Evolutionary conservation across 2,888 invertebrate genomes (phyloP), one percentile per base, ranked within the genome.

Genomic region (Andrena minutula): DNA sequence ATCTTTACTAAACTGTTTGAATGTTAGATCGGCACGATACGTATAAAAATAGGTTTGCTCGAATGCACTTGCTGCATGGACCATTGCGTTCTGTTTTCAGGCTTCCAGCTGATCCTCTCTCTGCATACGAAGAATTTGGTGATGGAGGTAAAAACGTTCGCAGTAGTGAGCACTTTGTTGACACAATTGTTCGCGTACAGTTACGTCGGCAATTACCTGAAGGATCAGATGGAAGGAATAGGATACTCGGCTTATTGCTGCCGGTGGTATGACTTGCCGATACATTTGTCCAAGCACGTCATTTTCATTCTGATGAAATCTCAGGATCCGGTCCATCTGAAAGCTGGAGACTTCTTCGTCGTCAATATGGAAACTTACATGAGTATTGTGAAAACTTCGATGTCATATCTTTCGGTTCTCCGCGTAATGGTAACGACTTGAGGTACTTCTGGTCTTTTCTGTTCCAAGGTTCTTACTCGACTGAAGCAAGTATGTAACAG

Each of bases 191-290:
- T 70, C 6, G 56, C 28, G 2, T 77, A 78, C 20, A 70, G 79
- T 30, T 79, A 78, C 20, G 49, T 78, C 8, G 70, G 79, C 10
- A 63, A 79, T 26, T 69, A 79, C 23, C 26, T 79, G 26, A 78
- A 47, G n/a, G 10, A 20, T 49, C 69, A 60, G 51, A 65, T 70
- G 58, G 64, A 78, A 23, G 8, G n/a, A 0, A 26, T 79, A 35
- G 70, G 64, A 6, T 16, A 70, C 23, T 49, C 70, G 8, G 5
- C 49, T n/a, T 32, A 32, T 2, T 32, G 32, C 32, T 32, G 32
- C 32, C 32, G 32, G 7, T 32, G 32, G 32, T 32, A 70, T 47
- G 28, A 64, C 23, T 10, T 78, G 2, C 79, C 79, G 7, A 51
- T 1, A 2, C 23, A n/a, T 1, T 1, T 78, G 1, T n/a, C 68